Conservation (phyloP, 2,797 vertebrate genomes). For the Premnoplex brunnescens region DNA sequence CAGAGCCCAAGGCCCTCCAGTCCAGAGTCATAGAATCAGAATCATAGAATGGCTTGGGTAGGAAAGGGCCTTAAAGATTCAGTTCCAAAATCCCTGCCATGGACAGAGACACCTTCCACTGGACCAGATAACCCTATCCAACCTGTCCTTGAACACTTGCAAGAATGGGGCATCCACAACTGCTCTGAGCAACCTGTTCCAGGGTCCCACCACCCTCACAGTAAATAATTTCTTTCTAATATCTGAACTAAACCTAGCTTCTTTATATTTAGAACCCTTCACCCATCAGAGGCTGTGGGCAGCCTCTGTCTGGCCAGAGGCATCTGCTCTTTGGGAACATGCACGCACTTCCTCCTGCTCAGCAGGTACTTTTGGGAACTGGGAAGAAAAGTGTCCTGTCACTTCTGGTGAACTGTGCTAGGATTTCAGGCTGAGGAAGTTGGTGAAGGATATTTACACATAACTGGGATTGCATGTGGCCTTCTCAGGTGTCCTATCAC, state of each 20-base stretch:
- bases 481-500: not conserved
- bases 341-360: not conserved
- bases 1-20: rapidly evolving
- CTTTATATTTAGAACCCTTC: not conserved
- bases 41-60: not conserved
- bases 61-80: not conserved
- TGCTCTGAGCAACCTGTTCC: not conserved
- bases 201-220: not conserved
- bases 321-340: not conserved
- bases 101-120: not conserved
- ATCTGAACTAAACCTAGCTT: not conserved
- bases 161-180: not conserved
- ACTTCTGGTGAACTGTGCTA: not conserved
- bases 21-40: not conserved
- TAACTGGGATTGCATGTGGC: not conserved
- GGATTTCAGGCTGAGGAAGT: not conserved
- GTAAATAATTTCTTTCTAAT: not conserved
- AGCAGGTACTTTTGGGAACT: not conserved
- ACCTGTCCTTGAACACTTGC: not conserved
- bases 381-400: not conserved
- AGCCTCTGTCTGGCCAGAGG: not conserved
- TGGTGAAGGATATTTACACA: not conserved
- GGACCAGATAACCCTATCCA: not conserved
- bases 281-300: rapidly evolving
- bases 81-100: not conserved